Base-by-base conservation (phyloP, 2,797 vertebrate species). In the Heteromormyrus szaboi region DNA sequence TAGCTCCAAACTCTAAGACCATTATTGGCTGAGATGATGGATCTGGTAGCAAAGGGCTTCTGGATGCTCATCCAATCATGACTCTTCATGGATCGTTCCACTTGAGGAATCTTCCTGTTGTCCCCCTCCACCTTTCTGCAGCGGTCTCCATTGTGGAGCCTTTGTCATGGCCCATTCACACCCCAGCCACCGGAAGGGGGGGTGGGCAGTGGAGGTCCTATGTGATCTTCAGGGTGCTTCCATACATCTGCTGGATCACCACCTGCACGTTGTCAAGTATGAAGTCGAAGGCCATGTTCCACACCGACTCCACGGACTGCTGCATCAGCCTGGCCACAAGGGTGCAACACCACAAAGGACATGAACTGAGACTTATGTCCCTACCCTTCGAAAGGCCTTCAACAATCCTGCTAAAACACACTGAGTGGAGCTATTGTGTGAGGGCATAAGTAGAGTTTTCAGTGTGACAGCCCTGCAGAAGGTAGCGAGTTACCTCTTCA, bases 281-380 rank as follows among this genome's bases (percentile, higher is more conserved):
- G 95, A 99, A 99, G 95, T 99, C 98, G 92, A 99, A 99, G 85
- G 99, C 98, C 98, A 99, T 99, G 86, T 98, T 98, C 98, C 98
- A 99, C 89, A 99, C 98, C 0, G 99, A 99, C 94, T 99, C 99
- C 93, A 97, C 95, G 0, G 98, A 99, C 93, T 98, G 97, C 94
- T 99, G 98, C 98, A 99, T 99, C 91, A 99, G 93, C 95, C 99
- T 99, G 93, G 92, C 76, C 19, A 41, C 12, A 33, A 11, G 76
- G 41, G 22, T 56, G 22, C 11, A 4, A n/a, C 22, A 5, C 17
- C n/a, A 29, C 59, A 81, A 3, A 14, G 85, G 2, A 50, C 56
- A 81, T 11, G 1, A 46, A 48, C 33, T 33, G 29, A 76, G 29
- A 4, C 33, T 76, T 41, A 33, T 33, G 46, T 4, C 29, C 68